A percentile compares a stretch with the other conserved stretches of the same genome.
Evolutionary conservation across 2,113 vertebrate genomes (phyloP).

Genomic region (Gracilinanus agilis): DNA sequence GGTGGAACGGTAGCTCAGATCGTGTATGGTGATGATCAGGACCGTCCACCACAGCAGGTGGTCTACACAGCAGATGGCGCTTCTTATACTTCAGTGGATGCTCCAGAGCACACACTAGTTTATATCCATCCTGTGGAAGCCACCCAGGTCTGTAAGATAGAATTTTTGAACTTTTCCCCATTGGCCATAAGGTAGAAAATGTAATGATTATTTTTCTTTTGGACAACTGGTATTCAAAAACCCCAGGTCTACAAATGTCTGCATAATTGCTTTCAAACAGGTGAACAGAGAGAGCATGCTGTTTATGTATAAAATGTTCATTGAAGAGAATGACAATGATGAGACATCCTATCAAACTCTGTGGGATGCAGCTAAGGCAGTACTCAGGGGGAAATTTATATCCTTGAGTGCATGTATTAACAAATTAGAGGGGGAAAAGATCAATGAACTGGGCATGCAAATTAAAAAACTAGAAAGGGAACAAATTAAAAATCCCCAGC

Average conservation of each 20-base stretch:
- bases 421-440: no score
- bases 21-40: slow-evolving; percentile 95
- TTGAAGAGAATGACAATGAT: no score
- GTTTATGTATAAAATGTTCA: slow-evolving; percentile 63
- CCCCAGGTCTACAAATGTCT: slow-evolving; percentile 33
- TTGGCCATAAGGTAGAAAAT: neutral
- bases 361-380: no score
- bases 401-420: no score
- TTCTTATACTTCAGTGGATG: slow-evolving; percentile 97
- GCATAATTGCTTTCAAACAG: slow-evolving; percentile 47
- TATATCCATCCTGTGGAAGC: slow-evolving; percentile 98
- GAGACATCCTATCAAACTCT: no score
- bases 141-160: slow-evolving; percentile 88
- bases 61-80: slow-evolving; percentile 95
- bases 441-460: no score
- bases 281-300: slow-evolving; percentile 29
- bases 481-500: no score
- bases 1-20: slow-evolving; percentile 94
- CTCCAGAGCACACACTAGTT: slow-evolving; percentile 96
- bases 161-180: neutral
- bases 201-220: slow-evolving; percentile 24
- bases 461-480: no score
- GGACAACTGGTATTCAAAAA: neutral
- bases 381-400: no score
- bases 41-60: slow-evolving; percentile 92